phyloP scores from a whole-genome alignment of 2,797 vertebrate species.

The Mionectes olivaceus region DNA sequence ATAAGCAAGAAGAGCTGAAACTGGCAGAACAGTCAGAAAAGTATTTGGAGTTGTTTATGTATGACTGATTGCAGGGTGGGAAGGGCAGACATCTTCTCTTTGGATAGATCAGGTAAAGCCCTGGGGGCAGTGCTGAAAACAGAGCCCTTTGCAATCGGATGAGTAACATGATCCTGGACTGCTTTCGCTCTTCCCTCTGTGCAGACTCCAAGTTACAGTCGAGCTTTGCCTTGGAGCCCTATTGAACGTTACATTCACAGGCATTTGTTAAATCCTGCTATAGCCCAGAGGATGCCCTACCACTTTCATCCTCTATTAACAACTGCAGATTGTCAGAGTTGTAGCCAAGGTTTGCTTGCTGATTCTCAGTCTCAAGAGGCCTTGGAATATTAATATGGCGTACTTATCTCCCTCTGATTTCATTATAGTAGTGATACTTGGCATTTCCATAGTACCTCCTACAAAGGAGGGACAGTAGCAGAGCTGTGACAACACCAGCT shows the following conservation, averaged over 20 bases:
- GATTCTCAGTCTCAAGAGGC: background rate
- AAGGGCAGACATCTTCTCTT: constrained; percentile 49
- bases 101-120: constrained; percentile 63
- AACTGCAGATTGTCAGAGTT: background rate
- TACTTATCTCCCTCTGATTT: constrained; percentile 2
- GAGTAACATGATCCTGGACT: constrained; percentile 51
- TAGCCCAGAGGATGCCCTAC: constrained; percentile 42
- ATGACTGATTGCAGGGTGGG: constrained; percentile 62
- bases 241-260: background rate
- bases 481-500: background rate
- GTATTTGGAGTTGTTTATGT: constrained; percentile 69
- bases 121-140: background rate
- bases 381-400: background rate
- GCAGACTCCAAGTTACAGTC: constrained; percentile 17
- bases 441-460: background rate
- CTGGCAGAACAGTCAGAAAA: constrained; percentile 52
- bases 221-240: constrained; percentile 27
- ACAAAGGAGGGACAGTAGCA: background rate
- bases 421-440: background rate
- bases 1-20: constrained; percentile 53
- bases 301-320: constrained; percentile 30
- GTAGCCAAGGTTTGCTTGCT: background rate
- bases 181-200: constrained; percentile 22
- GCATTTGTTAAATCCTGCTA: constrained; percentile 30
- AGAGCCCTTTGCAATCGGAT: constrained; percentile 33